Evolutionary conservation across 2,113 vertebrate genomes (phyloP).

Genomic region (Athene cunicularia): DNA sequence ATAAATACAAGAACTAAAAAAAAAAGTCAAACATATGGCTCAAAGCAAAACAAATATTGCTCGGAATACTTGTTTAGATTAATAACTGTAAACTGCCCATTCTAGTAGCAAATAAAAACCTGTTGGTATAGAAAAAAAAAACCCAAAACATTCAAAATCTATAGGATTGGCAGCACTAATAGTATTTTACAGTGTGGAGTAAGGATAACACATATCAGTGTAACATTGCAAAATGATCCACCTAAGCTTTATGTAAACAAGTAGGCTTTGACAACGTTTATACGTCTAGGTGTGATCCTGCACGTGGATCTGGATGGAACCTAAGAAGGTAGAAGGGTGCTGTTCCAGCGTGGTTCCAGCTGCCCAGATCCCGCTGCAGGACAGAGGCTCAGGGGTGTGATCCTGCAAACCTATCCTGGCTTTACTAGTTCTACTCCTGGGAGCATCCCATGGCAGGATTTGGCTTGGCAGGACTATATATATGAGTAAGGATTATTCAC

Average conservation of each 20-base stretch:
- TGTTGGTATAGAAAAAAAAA: background rate
- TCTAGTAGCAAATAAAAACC: conserved; percentile 44
- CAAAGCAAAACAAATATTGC: conserved; percentile 53
- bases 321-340: background rate
- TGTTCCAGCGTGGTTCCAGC: background rate
- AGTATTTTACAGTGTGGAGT: background rate
- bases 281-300: background rate
- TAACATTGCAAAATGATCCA: conserved; percentile 27
- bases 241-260: conserved; percentile 76
- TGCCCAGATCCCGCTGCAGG: background rate
- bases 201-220: conserved; percentile 17
- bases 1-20: conserved; percentile 34
- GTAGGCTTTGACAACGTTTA: conserved; percentile 39
- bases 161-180: conserved; percentile 73
- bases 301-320: background rate
- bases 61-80: conserved; percentile 31
- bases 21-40: background rate
- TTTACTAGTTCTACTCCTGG: background rate
- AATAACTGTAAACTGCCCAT: conserved; percentile 27
- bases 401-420: conserved; percentile 13
- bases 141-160: background rate
- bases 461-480: background rate
- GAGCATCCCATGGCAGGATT: background rate
- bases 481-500: background rate
- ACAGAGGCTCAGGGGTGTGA: background rate